Conservation (phyloP, 2,113 vertebrate species). For the rat (Rattus norvegicus) region DNA sequence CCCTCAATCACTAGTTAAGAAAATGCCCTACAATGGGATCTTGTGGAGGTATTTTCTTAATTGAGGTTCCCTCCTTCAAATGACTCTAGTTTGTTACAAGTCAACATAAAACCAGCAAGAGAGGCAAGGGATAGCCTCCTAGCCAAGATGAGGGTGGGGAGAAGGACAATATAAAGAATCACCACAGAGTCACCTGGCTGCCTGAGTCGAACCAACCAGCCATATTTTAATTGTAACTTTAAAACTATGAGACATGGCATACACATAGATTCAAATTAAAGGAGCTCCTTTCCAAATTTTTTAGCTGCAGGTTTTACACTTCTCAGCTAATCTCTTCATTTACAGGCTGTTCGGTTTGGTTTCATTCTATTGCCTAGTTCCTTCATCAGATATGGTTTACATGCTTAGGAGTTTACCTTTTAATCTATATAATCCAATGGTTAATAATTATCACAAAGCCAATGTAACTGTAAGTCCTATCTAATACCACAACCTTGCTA, state of each 20-base stretch:
- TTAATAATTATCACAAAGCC: background rate
- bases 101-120: background rate
- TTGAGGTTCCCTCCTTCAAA: background rate
- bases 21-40: background rate
- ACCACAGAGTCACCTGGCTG: background rate
- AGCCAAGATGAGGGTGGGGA: background rate
- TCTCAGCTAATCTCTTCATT: background rate
- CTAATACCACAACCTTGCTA: background rate
- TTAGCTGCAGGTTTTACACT: background rate
- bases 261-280: background rate
- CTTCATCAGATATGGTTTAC: background rate
- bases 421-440: background rate
- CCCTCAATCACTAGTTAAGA: background rate
- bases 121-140: background rate
- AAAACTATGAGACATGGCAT: background rate
- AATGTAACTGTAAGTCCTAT: background rate
- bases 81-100: background rate
- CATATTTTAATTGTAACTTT: background rate
- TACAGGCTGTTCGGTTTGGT: background rate
- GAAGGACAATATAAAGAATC: background rate
- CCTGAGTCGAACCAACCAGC: background rate
- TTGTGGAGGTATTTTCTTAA: background rate
- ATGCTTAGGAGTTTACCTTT: background rate
- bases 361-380: background rate
- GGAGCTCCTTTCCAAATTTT: conserved; percentile 1